phyloP scores from a whole-genome alignment of 2,797 vertebrate genomes.

The Characodon lateralis region DNA sequence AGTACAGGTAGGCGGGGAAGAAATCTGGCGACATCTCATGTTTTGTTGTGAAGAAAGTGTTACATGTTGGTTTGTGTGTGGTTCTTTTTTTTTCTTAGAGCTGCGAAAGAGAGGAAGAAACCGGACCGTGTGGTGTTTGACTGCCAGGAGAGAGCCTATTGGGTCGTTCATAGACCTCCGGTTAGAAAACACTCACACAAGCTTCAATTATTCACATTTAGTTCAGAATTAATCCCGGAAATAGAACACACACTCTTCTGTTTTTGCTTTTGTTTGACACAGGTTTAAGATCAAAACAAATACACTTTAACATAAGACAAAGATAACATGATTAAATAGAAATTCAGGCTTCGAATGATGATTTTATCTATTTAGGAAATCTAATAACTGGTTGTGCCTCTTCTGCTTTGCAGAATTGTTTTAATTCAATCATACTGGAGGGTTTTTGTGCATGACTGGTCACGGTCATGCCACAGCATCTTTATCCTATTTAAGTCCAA shows the following conservation, averaged over 20 bases:
- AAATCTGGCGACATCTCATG: neutral
- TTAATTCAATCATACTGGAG: no score
- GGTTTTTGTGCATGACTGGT: neutral
- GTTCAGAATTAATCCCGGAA: neutral
- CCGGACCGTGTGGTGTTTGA: constrained; percentile 91
- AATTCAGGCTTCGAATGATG: neutral
- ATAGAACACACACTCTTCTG: neutral
- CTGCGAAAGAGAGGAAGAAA: constrained; percentile 94
- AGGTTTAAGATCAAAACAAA: neutral
- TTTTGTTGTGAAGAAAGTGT: neutral
- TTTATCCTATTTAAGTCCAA: no score
- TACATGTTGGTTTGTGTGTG: constrained; percentile 15
- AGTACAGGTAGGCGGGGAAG: constrained; percentile 87
- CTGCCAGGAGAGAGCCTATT: constrained; percentile 96
- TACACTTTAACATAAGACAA: neutral
- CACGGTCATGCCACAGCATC: neutral
- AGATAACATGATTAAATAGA: neutral
- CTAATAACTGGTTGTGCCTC: neutral
- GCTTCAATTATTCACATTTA: neutral
- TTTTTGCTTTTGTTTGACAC: neutral
- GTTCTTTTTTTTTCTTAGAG: constrained; percentile 73
- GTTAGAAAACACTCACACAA: constrained; percentile 79
- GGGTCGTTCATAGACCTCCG: constrained; percentile 92
- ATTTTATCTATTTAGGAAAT: neutral
- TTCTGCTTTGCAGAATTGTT: neutral